phyloP scores from a whole-genome alignment of 2,888 invertebrate genomes.

The Galeruca laticollis region DNA sequence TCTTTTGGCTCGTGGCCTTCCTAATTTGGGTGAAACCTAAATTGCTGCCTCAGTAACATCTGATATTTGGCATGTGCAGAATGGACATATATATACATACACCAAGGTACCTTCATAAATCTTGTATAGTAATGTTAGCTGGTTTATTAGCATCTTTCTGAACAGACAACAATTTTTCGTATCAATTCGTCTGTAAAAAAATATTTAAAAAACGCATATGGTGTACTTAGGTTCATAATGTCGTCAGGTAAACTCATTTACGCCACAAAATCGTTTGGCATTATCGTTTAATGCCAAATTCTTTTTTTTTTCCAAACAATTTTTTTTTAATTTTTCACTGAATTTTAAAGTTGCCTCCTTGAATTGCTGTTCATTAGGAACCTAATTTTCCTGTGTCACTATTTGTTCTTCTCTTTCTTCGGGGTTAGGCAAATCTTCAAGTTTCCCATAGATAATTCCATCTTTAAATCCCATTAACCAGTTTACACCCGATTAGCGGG shows the following conservation, averaged over 20 bases:
- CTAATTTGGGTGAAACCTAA: slow-evolving; percentile 3
- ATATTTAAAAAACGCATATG: slow-evolving; percentile 21
- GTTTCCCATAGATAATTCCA: no score
- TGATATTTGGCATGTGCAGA: slow-evolving; percentile 8
- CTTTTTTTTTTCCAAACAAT: no score
- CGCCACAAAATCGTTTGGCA: no score
- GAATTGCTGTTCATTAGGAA: no score
- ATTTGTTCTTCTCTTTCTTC: no score
- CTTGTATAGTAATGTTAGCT: neutral
- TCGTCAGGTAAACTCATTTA: neutral
- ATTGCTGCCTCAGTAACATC: neutral
- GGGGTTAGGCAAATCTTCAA: no score
- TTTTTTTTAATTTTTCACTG: no score
- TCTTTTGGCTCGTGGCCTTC: slow-evolving; percentile 19
- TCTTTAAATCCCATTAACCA: no score
- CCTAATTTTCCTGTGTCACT: no score
- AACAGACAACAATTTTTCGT: neutral
- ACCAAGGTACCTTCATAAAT: slow-evolving; percentile 2
- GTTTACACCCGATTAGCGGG: no score
- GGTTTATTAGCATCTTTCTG: slow-evolving; percentile 21
- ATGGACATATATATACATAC: slow-evolving; percentile 16
- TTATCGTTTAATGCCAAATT: no score
- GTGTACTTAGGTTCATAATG: neutral
- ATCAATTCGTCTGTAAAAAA: slow-evolving; percentile 10
- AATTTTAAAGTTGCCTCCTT: no score